These are phyloP conservation scores for Hydrotaea diabolus DNA, from an alignment of 2,888 invertebrate genomes.

Conservation along the genomic window DNA sequence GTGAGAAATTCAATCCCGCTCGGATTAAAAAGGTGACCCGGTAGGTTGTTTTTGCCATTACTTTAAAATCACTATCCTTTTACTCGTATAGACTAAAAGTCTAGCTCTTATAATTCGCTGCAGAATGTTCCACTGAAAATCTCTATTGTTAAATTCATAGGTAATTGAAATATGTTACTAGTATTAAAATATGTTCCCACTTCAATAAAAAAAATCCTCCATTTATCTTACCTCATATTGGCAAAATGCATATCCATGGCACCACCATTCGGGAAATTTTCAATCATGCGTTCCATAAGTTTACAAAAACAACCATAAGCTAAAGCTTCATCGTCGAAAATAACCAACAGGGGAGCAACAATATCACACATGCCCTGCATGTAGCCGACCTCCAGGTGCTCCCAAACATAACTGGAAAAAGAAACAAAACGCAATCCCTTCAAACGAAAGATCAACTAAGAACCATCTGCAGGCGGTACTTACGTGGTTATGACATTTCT, in stretches of 20 bases:
- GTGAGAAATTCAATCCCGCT: too few species aligned
- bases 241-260: constrained; percentile 98
- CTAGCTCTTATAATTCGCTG: too few species aligned
- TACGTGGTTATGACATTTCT: constrained; percentile 98
- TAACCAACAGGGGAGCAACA: constrained; percentile 94
- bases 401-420: constrained; percentile 92
- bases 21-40: too few species aligned
- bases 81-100: too few species aligned
- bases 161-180: too few species aligned
- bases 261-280: constrained; percentile 95
- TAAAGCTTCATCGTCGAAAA: constrained; percentile 94
- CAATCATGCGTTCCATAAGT: constrained; percentile 93
- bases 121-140: too few species aligned
- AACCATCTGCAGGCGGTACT: too few species aligned
- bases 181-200: too few species aligned
- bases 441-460: background rate
- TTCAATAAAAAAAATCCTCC: background rate
- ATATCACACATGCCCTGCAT: constrained; percentile 99
- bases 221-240: constrained; percentile 88
- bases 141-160: too few species aligned
- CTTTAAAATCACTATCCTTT: too few species aligned
- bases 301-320: constrained; percentile 95
- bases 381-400: constrained; percentile 95
- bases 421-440: background rate
- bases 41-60: too few species aligned